Percentiles rank a stretch among this genome's conserved stretches.
Evolutionary conservation across 2,797 vertebrate species (phyloP).

Genomic region (Setipinna tenuifilis): DNA sequence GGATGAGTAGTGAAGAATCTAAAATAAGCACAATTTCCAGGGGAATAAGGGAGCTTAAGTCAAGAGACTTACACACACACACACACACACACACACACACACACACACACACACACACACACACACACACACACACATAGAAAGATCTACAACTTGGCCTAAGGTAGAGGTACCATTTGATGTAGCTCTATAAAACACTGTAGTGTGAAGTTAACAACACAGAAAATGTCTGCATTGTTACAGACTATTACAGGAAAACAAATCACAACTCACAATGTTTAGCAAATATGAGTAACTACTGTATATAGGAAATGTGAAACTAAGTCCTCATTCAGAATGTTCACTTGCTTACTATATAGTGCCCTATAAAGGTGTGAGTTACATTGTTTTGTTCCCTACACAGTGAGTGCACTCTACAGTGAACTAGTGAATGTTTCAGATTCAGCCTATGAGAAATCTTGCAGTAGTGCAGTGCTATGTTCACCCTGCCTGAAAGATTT

Average conservation of each 20-base stretch:
- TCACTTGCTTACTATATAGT: not conserved
- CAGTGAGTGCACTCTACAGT: too few species aligned
- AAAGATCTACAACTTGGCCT: not conserved
- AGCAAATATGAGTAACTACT: not conserved
- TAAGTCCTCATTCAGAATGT: too few species aligned
- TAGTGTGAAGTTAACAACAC: not conserved
- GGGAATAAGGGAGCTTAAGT: not conserved
- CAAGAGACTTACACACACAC: not conserved
- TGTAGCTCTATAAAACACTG: not conserved
- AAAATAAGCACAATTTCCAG: not conserved
- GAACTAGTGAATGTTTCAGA: too few species aligned
- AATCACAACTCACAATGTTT: not conserved
- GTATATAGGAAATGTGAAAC: not conserved
- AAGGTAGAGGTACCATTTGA: not conserved
- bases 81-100: not conserved
- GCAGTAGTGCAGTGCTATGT: not conserved
- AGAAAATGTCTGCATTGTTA: not conserved
- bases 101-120: constrained; percentile 9
- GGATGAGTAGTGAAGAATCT: not conserved
- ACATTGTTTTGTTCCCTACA: too few species aligned
- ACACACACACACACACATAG: not conserved
- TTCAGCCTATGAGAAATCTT: too few species aligned
- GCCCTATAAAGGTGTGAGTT: too few species aligned
- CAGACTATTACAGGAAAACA: not conserved
- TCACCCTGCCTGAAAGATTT: not conserved